Conservation (phyloP, 2,113 vertebrate genomes). For the Apteryx mantelli region DNA sequence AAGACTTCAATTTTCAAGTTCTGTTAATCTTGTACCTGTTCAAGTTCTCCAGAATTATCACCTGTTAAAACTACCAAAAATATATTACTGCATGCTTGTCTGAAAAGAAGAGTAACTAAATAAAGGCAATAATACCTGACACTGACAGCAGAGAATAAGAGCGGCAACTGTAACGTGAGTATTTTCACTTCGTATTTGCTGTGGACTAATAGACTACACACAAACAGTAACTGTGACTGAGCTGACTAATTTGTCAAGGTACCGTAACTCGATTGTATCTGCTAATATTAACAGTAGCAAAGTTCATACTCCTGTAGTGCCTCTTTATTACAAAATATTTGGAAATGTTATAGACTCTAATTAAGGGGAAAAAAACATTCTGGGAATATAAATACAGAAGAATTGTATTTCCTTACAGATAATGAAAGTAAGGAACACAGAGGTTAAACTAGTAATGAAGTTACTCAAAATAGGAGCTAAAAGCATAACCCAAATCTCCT, state of each 20-base stretch:
- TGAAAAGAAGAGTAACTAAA: neutral
- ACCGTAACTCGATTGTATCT: neutral
- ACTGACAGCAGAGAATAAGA: neutral
- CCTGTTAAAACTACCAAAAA: neutral
- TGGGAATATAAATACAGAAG: neutral
- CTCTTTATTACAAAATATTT: neutral
- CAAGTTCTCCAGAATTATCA: neutral
- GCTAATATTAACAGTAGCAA: neutral
- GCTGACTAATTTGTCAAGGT: neutral
- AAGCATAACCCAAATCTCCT: neutral
- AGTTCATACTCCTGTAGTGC: neutral
- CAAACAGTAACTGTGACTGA: neutral
- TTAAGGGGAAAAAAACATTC: neutral
- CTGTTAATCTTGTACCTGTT: neutral
- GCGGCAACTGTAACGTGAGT: neutral
- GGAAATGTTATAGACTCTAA: neutral
- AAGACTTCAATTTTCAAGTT: neutral
- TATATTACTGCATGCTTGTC: fast-evolving
- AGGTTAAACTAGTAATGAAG: neutral
- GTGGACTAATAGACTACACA: neutral
- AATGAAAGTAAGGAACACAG: neutral
- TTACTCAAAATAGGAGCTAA: neutral
- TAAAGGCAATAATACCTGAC: neutral
- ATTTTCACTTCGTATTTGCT: neutral
- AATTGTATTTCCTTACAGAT: neutral